phyloP scores from a whole-genome alignment of 2,888 invertebrate species.

The Podotricha telesiphe region DNA sequence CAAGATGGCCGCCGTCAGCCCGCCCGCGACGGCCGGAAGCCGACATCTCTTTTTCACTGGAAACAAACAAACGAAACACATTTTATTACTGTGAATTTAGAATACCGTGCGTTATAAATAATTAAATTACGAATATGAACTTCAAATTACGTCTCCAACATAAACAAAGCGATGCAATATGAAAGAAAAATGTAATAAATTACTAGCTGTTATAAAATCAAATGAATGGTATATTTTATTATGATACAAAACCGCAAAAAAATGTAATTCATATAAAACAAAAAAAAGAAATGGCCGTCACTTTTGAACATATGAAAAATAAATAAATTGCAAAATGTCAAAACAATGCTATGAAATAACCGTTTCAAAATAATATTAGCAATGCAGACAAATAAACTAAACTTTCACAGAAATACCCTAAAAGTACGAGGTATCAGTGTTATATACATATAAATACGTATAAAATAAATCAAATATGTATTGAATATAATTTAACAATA shows the following conservation, averaged over 20 bases:
- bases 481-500: background rate
- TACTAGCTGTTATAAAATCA: constrained; percentile 8
- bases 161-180: constrained; percentile 9
- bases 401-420: background rate
- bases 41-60: constrained; percentile 79
- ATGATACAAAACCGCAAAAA: background rate
- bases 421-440: background rate
- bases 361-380: background rate
- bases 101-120: too few species aligned
- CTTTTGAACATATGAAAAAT: background rate
- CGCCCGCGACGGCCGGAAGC: constrained; percentile 72
- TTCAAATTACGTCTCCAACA: background rate
- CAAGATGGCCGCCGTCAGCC: constrained; percentile 72
- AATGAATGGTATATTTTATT: background rate
- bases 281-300: background rate
- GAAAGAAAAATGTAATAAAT: constrained; percentile 11
- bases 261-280: background rate
- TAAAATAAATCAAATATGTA: constrained; percentile 3
- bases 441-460: background rate
- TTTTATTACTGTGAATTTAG: background rate
- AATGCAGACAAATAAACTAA: too few species aligned
- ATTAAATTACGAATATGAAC: too few species aligned
- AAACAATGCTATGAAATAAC: background rate
- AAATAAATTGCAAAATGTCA: background rate
- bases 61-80: constrained; percentile 38